Evolutionary conservation across 2,113 vertebrate species (phyloP).

Genomic region (Acanthochromis polyacanthus): DNA sequence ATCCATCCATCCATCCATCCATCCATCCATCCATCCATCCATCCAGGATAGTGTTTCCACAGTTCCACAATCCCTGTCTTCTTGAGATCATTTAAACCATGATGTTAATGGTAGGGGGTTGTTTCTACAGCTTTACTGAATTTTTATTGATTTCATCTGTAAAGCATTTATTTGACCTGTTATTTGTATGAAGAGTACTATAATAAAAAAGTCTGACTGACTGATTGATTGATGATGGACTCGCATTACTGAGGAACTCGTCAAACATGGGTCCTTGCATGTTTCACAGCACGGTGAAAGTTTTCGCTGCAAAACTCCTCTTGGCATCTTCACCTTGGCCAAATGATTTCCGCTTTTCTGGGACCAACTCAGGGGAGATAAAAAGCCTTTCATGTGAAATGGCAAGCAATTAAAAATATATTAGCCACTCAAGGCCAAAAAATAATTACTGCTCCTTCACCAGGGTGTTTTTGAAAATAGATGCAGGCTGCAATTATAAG

Average conservation of each 20-base stretch:
- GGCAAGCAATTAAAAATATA: constrained; percentile 80
- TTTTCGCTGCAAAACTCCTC: constrained; percentile 21
- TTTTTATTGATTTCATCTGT: no score
- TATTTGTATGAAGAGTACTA: neutral
- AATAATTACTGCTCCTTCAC: constrained; percentile 77
- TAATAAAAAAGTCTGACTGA: neutral
- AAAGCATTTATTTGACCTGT: no score
- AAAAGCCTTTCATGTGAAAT: constrained; percentile 63
- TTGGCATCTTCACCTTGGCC: constrained; percentile 56
- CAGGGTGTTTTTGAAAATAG: constrained; percentile 77
- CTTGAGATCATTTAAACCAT: no score
- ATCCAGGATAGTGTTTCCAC: no score
- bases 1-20: no score
- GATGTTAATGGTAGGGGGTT: no score
- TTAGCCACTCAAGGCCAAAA: constrained; percentile 77
- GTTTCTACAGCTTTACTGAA: no score
- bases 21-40: no score
- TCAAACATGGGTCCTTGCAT: constrained; percentile 8
- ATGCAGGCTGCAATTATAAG: constrained; percentile 66
- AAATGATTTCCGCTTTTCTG: constrained; percentile 61
- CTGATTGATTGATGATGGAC: neutral
- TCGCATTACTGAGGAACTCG: constrained; percentile 20
- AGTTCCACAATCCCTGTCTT: no score
- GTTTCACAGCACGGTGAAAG: constrained; percentile 7
- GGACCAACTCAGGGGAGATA: constrained; percentile 60